These are phyloP conservation scores for Oncorhynchus nerka DNA, from an alignment of 2,113 vertebrate species.

Conservation along the genomic window DNA sequence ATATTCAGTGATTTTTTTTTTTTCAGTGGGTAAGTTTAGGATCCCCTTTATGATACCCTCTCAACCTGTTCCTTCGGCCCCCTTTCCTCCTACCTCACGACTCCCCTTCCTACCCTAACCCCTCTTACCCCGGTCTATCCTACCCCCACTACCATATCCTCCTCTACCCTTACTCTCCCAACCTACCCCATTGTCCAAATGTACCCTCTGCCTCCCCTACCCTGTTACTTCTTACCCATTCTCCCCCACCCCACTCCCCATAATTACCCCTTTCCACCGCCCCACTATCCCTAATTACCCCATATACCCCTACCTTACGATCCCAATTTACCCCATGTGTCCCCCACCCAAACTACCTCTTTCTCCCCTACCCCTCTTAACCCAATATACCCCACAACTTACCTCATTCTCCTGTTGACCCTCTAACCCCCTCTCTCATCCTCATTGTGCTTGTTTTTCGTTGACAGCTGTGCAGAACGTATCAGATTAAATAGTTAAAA, in stretches of 20 bases:
- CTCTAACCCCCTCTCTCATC: conserved; percentile 28
- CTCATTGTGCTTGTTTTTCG: conserved; percentile 73
- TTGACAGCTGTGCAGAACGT: conserved; percentile 80
- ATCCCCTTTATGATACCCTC: conserved; percentile 21
- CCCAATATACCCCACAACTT: not conserved
- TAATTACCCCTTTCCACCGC: conserved; percentile 20
- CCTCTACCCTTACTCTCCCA: not conserved
- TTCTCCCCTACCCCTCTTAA: conserved; percentile 48
- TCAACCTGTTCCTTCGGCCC: not conserved
- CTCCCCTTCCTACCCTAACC: conserved; percentile 41
- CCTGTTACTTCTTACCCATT: conserved; percentile 70
- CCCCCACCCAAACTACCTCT: conserved; percentile 76
- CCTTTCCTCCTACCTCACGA: not conserved
- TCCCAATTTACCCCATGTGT: conserved; percentile 10
- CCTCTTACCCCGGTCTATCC: conserved; percentile 73
- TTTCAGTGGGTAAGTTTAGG: conserved; percentile 72
- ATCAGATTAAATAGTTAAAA: conserved; percentile 80
- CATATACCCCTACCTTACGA: too few species aligned
- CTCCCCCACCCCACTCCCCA: conserved; percentile 48
- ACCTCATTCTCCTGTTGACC: conserved; percentile 1
- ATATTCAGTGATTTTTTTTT: conserved; percentile 76
- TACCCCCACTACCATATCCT: conserved; percentile 29
- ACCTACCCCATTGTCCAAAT: not conserved
- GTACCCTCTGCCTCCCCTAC: conserved; percentile 19
- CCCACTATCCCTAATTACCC: conserved; percentile 40